Base-by-base conservation (phyloP, 2,888 invertebrate genomes). In the Ellobium chinense region DNA sequence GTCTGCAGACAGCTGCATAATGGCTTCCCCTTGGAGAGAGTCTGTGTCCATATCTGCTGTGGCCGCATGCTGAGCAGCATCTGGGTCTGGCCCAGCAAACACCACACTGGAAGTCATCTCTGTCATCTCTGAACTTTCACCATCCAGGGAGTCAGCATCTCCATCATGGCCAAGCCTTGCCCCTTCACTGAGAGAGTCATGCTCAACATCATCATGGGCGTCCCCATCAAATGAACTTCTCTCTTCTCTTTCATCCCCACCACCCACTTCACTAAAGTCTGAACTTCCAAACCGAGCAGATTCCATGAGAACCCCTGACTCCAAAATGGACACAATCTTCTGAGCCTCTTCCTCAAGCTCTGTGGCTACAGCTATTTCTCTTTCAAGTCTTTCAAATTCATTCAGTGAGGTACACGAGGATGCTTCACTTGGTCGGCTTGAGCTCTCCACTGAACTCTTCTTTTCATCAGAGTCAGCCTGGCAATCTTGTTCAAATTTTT, bases 401-500 rank as follows among this genome's bases (percentile, higher is more conserved):
- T 84, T 86, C 21, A 92, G 84, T 27, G 92, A 92, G 27, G 91
- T 88, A 37, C 88, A 87, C 21, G 92, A 92, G 36, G 92, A 92
- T 34, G 89, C 87, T 37, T 89, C 87, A 83, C 91, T 90, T 62
- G 87, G 87, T 36, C 85, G 86, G 74, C 87, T 88, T 9, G 82
- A 84, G 78, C 88, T 88, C 74, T 88, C 89, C 34, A 86, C 75
- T 34, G 90, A 90, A 96, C 31, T 89, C 80, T 89, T 85, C 34
- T 85, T 85, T 21, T 89, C 88, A 70, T 89, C 88, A 56, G 80
- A 82, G 63, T 88, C 86, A 54, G 77, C 78, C 58, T 84, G 77
- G 62, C 87, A 83, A 60, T 97, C 97, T 83, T 95, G 96, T 93
- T 98, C 98, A 1, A 98, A 93, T 0, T 97, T 96, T 94, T 98